Evolutionary conservation across 2,888 invertebrate species (phyloP).

Genomic region (Coleophora flavipennella): DNA sequence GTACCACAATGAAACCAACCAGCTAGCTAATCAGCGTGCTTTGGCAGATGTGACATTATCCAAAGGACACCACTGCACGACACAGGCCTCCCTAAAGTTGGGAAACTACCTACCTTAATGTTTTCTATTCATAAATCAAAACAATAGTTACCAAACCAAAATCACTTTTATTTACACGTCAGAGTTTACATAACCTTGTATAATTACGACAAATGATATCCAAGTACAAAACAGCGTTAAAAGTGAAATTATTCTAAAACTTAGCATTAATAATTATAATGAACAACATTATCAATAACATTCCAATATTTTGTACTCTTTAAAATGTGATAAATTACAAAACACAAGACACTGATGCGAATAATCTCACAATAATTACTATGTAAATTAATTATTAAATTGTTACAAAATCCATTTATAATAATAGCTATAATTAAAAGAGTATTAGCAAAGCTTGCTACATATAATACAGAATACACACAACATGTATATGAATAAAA

Average conservation of each 20-base stretch:
- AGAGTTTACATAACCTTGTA: constrained; percentile 60
- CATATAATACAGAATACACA: constrained; percentile 46
- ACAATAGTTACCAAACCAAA: constrained; percentile 57
- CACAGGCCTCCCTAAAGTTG: too few species aligned
- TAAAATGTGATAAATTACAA: constrained; percentile 72
- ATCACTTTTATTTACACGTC: constrained; percentile 69
- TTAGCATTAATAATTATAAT: constrained; percentile 66
- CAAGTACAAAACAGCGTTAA: constrained; percentile 57
- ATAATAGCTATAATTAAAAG: constrained; percentile 60
- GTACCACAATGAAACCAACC: too few species aligned
- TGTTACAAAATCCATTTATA: constrained; percentile 67
- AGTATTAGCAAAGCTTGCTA: constrained; percentile 55
- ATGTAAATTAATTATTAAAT: constrained; percentile 67
- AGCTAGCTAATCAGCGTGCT: too few species aligned
- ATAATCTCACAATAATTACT: constrained; percentile 64
- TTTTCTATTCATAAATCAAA: constrained; percentile 5
- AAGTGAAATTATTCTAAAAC: constrained; percentile 67
- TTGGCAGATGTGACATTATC: too few species aligned
- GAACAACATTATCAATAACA: constrained; percentile 69
- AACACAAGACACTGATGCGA: constrained; percentile 54
- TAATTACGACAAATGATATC: constrained; percentile 63
- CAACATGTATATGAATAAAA: constrained; percentile 37
- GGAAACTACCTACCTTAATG: too few species aligned
- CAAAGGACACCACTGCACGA: too few species aligned
- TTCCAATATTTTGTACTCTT: constrained; percentile 72